These are phyloP conservation scores for Synanthedon vespiformis DNA, from an alignment of 2,888 invertebrate species.

Conservation along the genomic window DNA sequence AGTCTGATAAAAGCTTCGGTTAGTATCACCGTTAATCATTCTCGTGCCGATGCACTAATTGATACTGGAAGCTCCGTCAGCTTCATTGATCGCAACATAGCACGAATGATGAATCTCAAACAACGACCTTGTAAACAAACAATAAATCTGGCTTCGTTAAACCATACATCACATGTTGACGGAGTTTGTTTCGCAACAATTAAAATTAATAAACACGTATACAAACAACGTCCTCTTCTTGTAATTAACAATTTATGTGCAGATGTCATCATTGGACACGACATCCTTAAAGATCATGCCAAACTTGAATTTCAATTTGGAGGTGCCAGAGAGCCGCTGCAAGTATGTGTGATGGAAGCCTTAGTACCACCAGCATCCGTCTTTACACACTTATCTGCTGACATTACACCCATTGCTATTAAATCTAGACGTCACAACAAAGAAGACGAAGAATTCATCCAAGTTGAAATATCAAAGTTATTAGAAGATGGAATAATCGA, in stretches of 20 bases:
- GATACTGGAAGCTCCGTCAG: no score
- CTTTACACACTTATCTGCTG: not conserved
- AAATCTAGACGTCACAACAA: not conserved
- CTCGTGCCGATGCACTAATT: no score
- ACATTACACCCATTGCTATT: not conserved
- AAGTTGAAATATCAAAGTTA: not conserved
- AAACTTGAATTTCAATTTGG: not conserved
- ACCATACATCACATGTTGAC: not conserved
- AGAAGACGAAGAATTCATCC: not conserved
- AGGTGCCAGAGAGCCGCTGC: not conserved
- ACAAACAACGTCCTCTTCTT: not conserved
- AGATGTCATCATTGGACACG: constrained; percentile 6
- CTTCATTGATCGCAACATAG: no score
- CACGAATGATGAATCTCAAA: no score
- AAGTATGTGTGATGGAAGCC: not conserved
- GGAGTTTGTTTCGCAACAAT: constrained; percentile 1
- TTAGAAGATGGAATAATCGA: not conserved
- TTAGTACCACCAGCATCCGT: not conserved
- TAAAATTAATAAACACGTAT: not conserved
- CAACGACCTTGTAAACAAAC: not conserved
- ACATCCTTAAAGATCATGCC: constrained; percentile 1
- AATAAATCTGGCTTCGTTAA: not conserved
- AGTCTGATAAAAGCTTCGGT: no score
- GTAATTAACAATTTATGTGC: constrained; percentile 1
- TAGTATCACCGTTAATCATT: no score